Evolutionary conservation across 2,113 vertebrate genomes (phyloP), one percentile per base, ranked within the genome.

Genomic region (Mustela lutreola): DNA sequence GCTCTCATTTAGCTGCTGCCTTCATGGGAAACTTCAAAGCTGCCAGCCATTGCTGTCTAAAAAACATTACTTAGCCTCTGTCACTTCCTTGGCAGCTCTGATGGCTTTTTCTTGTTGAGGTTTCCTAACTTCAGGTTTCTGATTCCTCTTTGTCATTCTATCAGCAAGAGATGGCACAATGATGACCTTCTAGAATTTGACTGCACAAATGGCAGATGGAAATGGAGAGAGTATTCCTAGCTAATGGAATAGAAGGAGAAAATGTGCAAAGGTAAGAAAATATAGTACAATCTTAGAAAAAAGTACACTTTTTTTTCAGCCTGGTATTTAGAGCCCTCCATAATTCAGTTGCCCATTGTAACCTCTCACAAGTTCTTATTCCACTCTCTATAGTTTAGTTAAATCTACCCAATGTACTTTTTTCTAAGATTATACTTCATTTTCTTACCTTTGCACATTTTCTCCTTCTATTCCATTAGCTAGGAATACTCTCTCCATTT

Each of bases 381-480:
- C 4, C 39, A 42, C 39, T 42, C 39, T 42, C 39, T 42, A 42
- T 42, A 42, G 4, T 42, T 42, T 42, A 42, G 39, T 42, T 42
- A 42, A 42, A 42, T 42, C 39, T 42, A 42, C 39, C 39, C 39
- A 42, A 42, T 42, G 48, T 48, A 53, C 18, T 24, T 65, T 53
- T 65, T 65, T 14, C n/a, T 88, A 81, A 88, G 28, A 45, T 63
- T 63, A n/a, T 92, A 58, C 22, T 67, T 88, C 76, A 65, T 92
- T 88, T 82, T 88, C 56, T 95, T 4, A 82, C n/a, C 31, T 88
- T 78, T 70, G 33, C n/a, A 33, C n/a, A 45, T 92, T 67, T 92
- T n/a, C 50, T 87, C 62, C 78, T 36, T 36, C n/a, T 80, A 21
- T 88, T 75, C 63, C 22, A 42, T 62, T 86, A 24, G 56, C 79